Percentiles rank a stretch among this genome's conserved stretches.
These are phyloP conservation scores for Cryptus armator DNA, from an alignment of 2,888 invertebrate genomes.

Conservation along the genomic window DNA sequence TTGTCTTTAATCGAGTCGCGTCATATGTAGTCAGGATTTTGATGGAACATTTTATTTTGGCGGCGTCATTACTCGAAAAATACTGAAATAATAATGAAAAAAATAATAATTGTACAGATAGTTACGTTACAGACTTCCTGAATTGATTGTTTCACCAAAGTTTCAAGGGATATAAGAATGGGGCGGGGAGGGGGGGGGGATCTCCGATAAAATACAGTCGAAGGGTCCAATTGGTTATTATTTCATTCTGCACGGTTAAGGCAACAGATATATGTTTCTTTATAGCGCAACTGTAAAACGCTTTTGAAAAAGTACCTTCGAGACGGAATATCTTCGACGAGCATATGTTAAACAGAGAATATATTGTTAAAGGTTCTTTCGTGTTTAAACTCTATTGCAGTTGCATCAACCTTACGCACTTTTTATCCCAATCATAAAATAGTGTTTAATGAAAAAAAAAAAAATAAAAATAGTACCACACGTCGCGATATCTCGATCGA, in stretches of 20 bases:
- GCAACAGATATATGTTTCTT: conserved; percentile 19
- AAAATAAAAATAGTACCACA: conserved; percentile 9
- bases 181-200: background rate
- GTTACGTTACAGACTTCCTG: conserved; percentile 26
- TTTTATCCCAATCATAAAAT: conserved; percentile 53
- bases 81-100: conserved; percentile 3
- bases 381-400: conserved; percentile 59
- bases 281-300: conserved; percentile 31
- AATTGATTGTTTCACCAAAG: conserved; percentile 15
- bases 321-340: conserved; percentile 64
- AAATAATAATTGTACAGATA: conserved; percentile 46
- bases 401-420: conserved; percentile 41
- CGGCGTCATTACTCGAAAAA: conserved; percentile 18
- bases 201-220: conserved; percentile 8
- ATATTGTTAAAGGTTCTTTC: conserved; percentile 71
- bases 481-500: conserved; percentile 38
- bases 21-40: background rate
- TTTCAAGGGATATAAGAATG: background rate
- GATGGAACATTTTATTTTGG: background rate
- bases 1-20: background rate
- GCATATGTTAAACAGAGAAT: conserved; percentile 72
- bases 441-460: conserved; percentile 56
- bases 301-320: conserved; percentile 43
- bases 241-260: conserved; percentile 8
- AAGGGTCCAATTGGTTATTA: conserved; percentile 29